A percentile compares a stretch with the other conserved stretches of the same genome.
Conservation (phyloP, 2,888 invertebrate genomes). For the Drosophila glabriapex region DNA sequence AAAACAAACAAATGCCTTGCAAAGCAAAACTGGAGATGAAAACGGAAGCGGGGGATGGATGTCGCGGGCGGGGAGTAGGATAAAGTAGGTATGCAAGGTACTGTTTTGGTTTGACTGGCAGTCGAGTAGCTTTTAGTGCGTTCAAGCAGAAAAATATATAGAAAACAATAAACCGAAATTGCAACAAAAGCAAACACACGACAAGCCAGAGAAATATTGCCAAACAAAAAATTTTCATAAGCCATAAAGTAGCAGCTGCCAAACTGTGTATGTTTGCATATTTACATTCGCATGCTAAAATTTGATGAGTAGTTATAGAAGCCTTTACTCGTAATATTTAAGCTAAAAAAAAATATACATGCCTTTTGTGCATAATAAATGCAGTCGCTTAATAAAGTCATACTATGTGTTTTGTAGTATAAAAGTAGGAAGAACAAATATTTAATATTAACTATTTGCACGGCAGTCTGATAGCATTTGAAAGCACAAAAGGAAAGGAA, state of each 20-base stretch:
- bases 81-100: constrained; percentile 24
- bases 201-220: constrained; percentile 55
- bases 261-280: constrained; percentile 15
- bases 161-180: constrained; percentile 80
- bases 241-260: constrained; percentile 60
- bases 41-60: constrained; percentile 10
- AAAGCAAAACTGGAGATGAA: constrained; percentile 29
- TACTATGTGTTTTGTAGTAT: neutral
- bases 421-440: constrained; percentile 24
- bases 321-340: constrained; percentile 9
- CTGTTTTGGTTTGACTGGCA: constrained; percentile 68
- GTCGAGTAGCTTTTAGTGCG: constrained; percentile 78
- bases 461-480: constrained; percentile 23
- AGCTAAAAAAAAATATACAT: constrained; percentile 6
- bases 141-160: constrained; percentile 80
- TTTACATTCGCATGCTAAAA: constrained; percentile 68
- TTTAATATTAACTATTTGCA: constrained; percentile 61
- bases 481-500: constrained; percentile 27
- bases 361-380: neutral
- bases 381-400: constrained; percentile 37
- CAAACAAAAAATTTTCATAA: constrained; percentile 79
- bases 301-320: constrained; percentile 73
- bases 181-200: constrained; percentile 50
- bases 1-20: constrained; percentile 75
- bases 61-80: neutral